Base-by-base conservation (phyloP, 2,888 invertebrate genomes). In the Cordilura impudica region DNA sequence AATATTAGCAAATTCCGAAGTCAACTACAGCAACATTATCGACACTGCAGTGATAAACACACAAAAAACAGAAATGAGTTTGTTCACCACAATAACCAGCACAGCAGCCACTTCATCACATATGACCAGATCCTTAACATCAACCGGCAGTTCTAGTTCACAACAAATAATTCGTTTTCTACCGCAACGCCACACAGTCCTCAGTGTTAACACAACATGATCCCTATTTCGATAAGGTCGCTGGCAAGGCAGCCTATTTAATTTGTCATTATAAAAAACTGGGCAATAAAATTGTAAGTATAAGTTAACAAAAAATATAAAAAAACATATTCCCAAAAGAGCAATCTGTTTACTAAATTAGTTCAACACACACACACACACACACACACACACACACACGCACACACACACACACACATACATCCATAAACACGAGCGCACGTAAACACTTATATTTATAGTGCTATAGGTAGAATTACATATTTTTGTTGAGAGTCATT, bases 191-290 rank as follows among this genome's bases (percentile, higher is more conserved):
- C 81, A 86, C 89, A 80, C 89, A 89, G 72, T 84, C 87, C 77
- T 82, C 86, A 78, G 91, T 92, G 49, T 90, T 92, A 54, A 91
- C 92, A 49, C 91, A 92, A 81, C 91, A 91, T 76, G 94, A 94
- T n/a, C 95, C 95, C 14, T 94, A 94, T 88, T 95, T 95, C 88
- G 95, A 95, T 89, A 92, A 93, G 85, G 91, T 92, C 69, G 93
- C 93, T 35, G 96, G 97, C 83, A 96, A 97, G 90, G 97, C 96
- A 39, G 96, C 97, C 58, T 96, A 96, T 88, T 91, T 97, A 83
- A 96, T 95, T 88, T 97, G 97, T 90, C 93, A 96, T 80, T 96
- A 97, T 82, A 96, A 96, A 91, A 96, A 96, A 91, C 91, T 97
- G 88, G 95, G 96, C 83, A 97, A 97, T 91, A 95, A 95, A 91